Conservation (phyloP, 2,797 vertebrate species). For the Anguilla obscura region DNA sequence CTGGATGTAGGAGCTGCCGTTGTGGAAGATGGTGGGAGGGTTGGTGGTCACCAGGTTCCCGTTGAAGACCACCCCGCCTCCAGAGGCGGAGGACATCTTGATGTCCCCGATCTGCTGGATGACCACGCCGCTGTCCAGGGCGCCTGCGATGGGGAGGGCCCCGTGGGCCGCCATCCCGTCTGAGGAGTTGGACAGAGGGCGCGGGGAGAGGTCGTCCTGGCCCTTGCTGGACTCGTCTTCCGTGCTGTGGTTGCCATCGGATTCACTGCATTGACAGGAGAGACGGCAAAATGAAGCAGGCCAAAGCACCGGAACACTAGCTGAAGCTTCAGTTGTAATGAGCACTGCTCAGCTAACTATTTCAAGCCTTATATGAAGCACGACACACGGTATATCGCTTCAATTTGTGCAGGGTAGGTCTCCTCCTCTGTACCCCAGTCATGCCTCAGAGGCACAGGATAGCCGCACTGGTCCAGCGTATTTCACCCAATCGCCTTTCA, state of each 20-base stretch:
- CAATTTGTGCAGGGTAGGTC: background rate
- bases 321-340: background rate
- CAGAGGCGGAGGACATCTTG: slow-evolving; percentile 87
- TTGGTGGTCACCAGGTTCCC: slow-evolving; percentile 85
- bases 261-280: slow-evolving; percentile 64
- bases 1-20: slow-evolving; percentile 91
- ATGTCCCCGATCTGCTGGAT: slow-evolving; percentile 97
- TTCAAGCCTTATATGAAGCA: slow-evolving; percentile 2
- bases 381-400: background rate
- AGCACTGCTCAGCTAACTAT: background rate
- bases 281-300: background rate
- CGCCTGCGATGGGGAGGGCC: slow-evolving; percentile 61
- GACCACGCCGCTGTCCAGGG: slow-evolving; percentile 75
- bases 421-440: background rate
- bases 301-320: background rate
- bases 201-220: slow-evolving; percentile 92
- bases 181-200: slow-evolving; percentile 83
- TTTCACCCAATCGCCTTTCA: background rate
- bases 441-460: background rate
- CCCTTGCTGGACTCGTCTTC: slow-evolving; percentile 99
- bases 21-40: slow-evolving; percentile 87
- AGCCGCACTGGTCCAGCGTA: background rate
- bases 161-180: slow-evolving; percentile 83
- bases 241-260: slow-evolving; percentile 82
- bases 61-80: slow-evolving; percentile 81